A percentile compares a stretch with the other conserved stretches of the same genome.
These are phyloP conservation scores for Thomomys bottae DNA, from an alignment of 2,113 vertebrate species.

Conservation along the genomic window DNA sequence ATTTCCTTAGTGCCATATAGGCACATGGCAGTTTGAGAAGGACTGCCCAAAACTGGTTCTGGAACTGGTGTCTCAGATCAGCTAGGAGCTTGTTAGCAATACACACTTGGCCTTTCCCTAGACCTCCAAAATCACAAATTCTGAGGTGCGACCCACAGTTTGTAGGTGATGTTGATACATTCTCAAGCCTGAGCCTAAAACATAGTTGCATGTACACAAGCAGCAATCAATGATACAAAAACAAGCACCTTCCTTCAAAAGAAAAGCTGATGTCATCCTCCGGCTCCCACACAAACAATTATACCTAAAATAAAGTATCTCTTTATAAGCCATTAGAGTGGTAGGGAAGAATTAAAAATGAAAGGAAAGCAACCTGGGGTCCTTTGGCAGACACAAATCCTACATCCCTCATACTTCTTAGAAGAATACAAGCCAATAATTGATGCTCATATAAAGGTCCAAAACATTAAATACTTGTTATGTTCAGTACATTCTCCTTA, in stretches of 20 bases:
- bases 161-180: neutral
- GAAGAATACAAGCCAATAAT: neutral
- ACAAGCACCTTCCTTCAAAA: neutral
- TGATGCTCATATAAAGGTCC: constrained; percentile 14
- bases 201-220: neutral
- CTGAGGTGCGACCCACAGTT: neutral
- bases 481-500: constrained; percentile 37
- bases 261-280: neutral
- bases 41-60: neutral
- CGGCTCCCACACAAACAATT: neutral
- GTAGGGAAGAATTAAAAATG: constrained; percentile 6
- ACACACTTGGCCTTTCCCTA: neutral
- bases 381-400: neutral
- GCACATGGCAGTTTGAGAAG: neutral
- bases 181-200: neutral
- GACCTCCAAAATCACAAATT: neutral
- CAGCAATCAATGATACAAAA: neutral
- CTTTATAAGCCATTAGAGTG: neutral
- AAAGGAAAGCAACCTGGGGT: neutral
- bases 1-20: neutral
- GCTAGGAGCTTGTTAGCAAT: neutral
- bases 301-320: neutral
- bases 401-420: neutral
- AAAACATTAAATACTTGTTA: neutral
- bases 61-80: neutral